These are phyloP conservation scores for Scylla paramamosain DNA, from an alignment of 1,140 invertebrate genomes.

Conservation along the genomic window DNA sequence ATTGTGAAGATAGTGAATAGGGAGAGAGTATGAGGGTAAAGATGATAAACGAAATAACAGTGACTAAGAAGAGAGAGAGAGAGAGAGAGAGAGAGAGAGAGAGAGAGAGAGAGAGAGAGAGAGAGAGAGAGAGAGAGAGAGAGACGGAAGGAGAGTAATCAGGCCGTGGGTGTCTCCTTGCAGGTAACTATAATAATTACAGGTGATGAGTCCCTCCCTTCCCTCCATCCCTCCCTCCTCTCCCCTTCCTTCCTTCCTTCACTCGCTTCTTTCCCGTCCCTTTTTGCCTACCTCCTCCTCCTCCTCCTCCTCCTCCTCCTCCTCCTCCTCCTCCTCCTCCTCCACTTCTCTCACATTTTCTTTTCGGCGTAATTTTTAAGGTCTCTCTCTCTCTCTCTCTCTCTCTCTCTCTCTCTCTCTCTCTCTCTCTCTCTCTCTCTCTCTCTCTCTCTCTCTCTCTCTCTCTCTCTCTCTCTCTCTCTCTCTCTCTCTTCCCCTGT, in stretches of 20 bases:
- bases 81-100: not conserved
- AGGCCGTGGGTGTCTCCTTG: too few species aligned
- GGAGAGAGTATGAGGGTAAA: not conserved
- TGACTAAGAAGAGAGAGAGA: not conserved
- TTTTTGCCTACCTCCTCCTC: not conserved
- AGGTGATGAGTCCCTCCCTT: not conserved
- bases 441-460: too few species aligned
- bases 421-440: too few species aligned
- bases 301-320: not conserved
- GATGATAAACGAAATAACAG: not conserved
- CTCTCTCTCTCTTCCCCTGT: not conserved
- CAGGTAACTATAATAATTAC: too few species aligned
- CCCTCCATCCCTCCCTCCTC: not conserved
- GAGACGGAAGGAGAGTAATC: too few species aligned
- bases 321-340: not conserved
- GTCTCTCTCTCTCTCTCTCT: too few species aligned
- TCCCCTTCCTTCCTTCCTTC: not conserved
- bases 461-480: constrained; percentile 20
- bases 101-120: not conserved
- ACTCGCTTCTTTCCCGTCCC: not conserved
- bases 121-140: too few species aligned
- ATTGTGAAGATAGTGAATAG: too few species aligned
- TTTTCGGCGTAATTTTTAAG: too few species aligned
- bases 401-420: too few species aligned
- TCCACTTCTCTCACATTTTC: not conserved